Conservation (phyloP, 2,113 vertebrate species). For the Corythoichthys haematopterus region DNA sequence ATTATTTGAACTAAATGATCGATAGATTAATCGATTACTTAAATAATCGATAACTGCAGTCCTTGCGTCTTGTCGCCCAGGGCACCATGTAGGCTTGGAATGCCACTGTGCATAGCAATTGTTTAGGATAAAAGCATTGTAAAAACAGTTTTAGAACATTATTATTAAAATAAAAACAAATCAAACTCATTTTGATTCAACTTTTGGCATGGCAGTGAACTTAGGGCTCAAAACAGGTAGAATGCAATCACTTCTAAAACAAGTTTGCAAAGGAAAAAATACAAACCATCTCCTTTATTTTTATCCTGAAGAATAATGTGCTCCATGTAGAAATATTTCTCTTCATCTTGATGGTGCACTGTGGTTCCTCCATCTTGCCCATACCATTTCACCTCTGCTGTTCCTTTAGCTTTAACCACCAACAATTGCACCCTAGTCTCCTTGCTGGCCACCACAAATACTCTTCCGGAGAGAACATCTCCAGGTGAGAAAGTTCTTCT, state of each 20-base stretch:
- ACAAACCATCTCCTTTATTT: constrained; percentile 66
- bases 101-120: too few relatives aligned
- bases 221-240: neutral
- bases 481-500: constrained; percentile 52
- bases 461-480: constrained; percentile 53
- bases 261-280: neutral
- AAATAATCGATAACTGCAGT: too few relatives aligned
- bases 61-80: too few relatives aligned
- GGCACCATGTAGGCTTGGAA: too few relatives aligned
- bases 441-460: constrained; percentile 50
- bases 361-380: constrained; percentile 28
- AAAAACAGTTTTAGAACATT: too few relatives aligned
- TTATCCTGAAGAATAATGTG: constrained; percentile 63
- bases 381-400: constrained; percentile 50
- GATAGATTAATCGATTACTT: too few relatives aligned
- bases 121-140: too few relatives aligned
- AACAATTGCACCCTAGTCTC: constrained; percentile 62
- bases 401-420: constrained; percentile 58
- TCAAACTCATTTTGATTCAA: neutral
- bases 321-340: constrained; percentile 61
- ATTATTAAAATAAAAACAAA: too few relatives aligned
- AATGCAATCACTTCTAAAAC: neutral
- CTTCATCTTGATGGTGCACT: constrained; percentile 40
- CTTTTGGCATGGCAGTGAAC: neutral
- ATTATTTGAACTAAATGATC: too few relatives aligned